These are phyloP conservation scores for Acromyrmex heyeri DNA, from an alignment of 1,140 invertebrate species.

Conservation along the genomic window DNA sequence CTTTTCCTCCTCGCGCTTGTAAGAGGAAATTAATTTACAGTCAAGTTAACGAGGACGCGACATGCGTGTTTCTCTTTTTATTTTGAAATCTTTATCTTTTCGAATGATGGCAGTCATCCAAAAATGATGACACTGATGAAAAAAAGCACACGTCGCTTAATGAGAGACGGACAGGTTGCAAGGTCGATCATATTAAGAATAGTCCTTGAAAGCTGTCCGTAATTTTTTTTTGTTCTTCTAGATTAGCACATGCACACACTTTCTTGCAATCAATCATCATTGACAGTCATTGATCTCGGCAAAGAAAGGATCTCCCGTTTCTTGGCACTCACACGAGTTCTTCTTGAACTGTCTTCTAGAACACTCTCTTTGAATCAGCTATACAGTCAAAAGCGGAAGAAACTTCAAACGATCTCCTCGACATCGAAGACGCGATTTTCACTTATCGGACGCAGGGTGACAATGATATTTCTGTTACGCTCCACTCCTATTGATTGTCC, in stretches of 20 bases:
- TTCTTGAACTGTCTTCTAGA: slow-evolving; percentile 35
- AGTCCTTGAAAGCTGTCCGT: slow-evolving; percentile 72
- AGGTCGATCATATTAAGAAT: slow-evolving; percentile 49
- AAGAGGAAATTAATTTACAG: slow-evolving; percentile 35
- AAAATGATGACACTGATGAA: slow-evolving; percentile 52
- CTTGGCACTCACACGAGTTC: slow-evolving; percentile 64
- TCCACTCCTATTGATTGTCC: not conserved
- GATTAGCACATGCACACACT: slow-evolving; percentile 46
- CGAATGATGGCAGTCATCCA: slow-evolving; percentile 9
- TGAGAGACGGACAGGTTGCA: slow-evolving; percentile 68
- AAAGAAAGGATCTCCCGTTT: slow-evolving; percentile 17
- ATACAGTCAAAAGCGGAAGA: slow-evolving; percentile 43
- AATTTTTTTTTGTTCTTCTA: slow-evolving; percentile 64
- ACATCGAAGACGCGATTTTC: slow-evolving; percentile 44
- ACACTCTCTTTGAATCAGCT: slow-evolving; percentile 8
- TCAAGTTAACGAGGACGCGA: not conserved
- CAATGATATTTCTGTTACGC: not conserved
- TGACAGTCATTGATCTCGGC: slow-evolving; percentile 50
- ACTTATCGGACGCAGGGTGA: not conserved
- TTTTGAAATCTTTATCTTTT: not conserved
- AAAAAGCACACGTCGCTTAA: slow-evolving; percentile 37
- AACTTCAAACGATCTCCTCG: not conserved
- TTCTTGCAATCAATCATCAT: slow-evolving; percentile 27
- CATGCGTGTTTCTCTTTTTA: slow-evolving; percentile 26
- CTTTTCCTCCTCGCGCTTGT: not conserved